A percentile compares a stretch with the other conserved stretches of the same genome.
These are phyloP conservation scores for Atopsyche davidsoni DNA, from an alignment of 1,140 invertebrate genomes.

Conservation along the genomic window DNA sequence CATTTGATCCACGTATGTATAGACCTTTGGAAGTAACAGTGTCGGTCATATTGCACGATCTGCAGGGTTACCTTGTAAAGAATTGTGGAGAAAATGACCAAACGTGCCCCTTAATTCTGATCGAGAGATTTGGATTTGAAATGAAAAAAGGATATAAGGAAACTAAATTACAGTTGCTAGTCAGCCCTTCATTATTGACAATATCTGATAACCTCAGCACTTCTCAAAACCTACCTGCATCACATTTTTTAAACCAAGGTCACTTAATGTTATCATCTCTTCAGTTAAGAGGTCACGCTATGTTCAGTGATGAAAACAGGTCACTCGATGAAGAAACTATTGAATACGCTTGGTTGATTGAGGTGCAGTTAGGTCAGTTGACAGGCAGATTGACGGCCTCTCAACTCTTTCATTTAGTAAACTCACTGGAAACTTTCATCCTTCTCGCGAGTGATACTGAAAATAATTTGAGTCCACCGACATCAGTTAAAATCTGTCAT, in stretches of 20 bases:
- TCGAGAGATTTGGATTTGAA: slow-evolving; percentile 92
- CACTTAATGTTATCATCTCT: slow-evolving; percentile 85
- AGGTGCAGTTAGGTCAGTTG: slow-evolving; percentile 75
- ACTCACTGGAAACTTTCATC: slow-evolving; percentile 83
- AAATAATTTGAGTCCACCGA: slow-evolving; percentile 76
- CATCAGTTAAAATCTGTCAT: slow-evolving; percentile 74
- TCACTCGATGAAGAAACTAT: slow-evolving; percentile 88
- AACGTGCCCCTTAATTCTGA: slow-evolving; percentile 81
- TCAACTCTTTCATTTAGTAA: slow-evolving; percentile 78
- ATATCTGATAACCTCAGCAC: slow-evolving; percentile 60
- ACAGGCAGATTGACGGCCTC: slow-evolving; percentile 73
- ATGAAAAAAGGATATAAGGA: slow-evolving; percentile 91
- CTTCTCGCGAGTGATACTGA: slow-evolving; percentile 82
- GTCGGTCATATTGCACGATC: slow-evolving; percentile 90
- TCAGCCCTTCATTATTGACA: slow-evolving; percentile 85
- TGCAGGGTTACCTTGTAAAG: slow-evolving; percentile 88
- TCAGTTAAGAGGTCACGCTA: slow-evolving; percentile 89
- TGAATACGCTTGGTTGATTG: slow-evolving; percentile 93
- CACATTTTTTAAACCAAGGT: slow-evolving; percentile 79
- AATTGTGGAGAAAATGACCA: slow-evolving; percentile 82
- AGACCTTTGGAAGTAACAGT: slow-evolving; percentile 86
- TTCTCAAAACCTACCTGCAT: slow-evolving; percentile 54
- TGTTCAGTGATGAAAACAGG: slow-evolving; percentile 91
- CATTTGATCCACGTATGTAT: slow-evolving; percentile 81
- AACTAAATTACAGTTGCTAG: slow-evolving; percentile 82